Conservation (phyloP, 2,797 vertebrate species). For the Parauchenoglanis punctatus region DNA sequence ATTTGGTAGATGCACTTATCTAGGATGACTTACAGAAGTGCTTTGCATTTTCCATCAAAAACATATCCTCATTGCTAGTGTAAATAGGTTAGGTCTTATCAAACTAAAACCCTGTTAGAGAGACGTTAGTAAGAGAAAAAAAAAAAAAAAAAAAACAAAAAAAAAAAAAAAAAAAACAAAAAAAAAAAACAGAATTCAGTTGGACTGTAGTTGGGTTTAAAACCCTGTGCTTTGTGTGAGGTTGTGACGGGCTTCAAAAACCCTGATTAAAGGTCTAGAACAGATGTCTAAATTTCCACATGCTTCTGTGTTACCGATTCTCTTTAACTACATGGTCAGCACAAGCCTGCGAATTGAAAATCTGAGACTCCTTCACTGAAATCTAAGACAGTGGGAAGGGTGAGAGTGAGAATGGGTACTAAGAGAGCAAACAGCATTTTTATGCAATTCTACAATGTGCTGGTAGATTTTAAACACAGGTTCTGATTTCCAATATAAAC, state of each 20-base stretch:
- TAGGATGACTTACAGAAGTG: not conserved
- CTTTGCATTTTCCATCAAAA: not conserved
- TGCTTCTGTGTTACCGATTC: not conserved
- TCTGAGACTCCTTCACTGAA: not conserved
- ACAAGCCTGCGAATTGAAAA: not conserved
- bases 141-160: too few relatives aligned
- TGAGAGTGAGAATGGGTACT: not conserved
- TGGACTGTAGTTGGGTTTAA: not conserved
- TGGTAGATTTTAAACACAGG: not conserved
- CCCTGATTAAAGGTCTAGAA: not conserved
- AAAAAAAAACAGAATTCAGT: not conserved
- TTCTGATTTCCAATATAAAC: not conserved
- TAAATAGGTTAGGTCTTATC: not conserved
- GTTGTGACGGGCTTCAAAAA: not conserved
- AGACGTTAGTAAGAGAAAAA: not conserved
- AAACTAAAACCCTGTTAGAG: not conserved
- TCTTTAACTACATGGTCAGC: not conserved
- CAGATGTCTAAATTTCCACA: not conserved
- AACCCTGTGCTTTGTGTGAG: not conserved
- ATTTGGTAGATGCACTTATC: not conserved
- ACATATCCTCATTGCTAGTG: not conserved
- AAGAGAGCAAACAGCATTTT: not conserved
- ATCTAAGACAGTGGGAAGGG: not conserved
- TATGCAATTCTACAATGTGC: not conserved
- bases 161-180: too few relatives aligned